Conservation (phyloP, 2,113 vertebrate species). For the Scophthalmus maximus region DNA sequence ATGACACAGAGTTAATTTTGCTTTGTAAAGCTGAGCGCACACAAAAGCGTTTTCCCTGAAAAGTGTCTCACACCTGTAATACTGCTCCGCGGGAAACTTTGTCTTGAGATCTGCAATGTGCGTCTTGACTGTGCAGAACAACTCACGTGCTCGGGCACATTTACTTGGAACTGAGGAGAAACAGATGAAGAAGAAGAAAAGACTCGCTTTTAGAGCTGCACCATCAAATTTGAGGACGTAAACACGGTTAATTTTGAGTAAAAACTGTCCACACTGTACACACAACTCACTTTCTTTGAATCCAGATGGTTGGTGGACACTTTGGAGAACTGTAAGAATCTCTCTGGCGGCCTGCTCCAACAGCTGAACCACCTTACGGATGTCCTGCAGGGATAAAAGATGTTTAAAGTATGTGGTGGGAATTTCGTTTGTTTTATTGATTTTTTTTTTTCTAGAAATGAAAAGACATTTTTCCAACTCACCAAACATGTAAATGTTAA, state of each 20-base stretch:
- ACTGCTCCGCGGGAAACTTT: conserved; percentile 95
- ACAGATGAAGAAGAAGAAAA: not conserved
- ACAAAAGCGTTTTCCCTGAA: too few species aligned
- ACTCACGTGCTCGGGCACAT: conserved; percentile 91
- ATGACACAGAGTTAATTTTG: too few species aligned
- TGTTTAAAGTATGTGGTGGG: not conserved
- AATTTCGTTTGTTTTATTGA: too few species aligned
- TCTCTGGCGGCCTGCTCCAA: conserved; percentile 97
- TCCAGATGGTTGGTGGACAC: conserved; percentile 93
- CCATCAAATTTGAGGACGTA: not conserved
- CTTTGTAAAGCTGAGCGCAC: too few species aligned
- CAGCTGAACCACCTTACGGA: conserved; percentile 93
- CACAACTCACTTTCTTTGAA: conserved; percentile 94
- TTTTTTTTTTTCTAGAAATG: too few species aligned
- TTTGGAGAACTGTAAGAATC: conserved; percentile 94
- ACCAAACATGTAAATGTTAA: not conserved
- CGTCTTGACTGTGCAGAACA: conserved; percentile 89
- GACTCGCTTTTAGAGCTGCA: not conserved
- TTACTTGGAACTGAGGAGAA: conserved; percentile 89
- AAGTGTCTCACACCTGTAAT: conserved; percentile 88
- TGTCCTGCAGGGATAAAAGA: conserved; percentile 87
- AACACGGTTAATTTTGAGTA: too few species aligned
- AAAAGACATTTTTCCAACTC: not conserved
- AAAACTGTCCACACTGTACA: not conserved
- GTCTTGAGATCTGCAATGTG: conserved; percentile 95